A percentile compares a stretch with the other conserved stretches of the same genome.
phyloP scores from a whole-genome alignment of 2,113 vertebrate species.

The Notechis scutatus region DNA sequence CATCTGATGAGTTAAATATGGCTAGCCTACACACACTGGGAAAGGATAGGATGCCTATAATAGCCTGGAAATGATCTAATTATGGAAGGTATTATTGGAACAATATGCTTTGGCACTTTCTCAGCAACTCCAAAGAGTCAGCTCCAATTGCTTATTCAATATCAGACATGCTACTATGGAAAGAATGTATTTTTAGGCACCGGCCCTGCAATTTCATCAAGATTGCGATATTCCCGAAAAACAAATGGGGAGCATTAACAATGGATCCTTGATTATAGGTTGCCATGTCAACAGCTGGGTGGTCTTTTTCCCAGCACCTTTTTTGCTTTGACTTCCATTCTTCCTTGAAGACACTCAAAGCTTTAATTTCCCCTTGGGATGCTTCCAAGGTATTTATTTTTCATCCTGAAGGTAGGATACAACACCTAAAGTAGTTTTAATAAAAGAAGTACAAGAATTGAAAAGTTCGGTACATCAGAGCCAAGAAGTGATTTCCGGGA shows the following conservation, averaged over 20 bases:
- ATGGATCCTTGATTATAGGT: not conserved
- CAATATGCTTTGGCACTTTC: not conserved
- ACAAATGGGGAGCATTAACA: not conserved
- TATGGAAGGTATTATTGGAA: conserved; percentile 26
- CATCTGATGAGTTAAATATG: conserved; percentile 4
- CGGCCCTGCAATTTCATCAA: not conserved
- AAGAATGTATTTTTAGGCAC: not conserved
- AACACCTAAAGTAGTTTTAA: not conserved
- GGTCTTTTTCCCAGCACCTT: not conserved
- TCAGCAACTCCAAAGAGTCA: not conserved
- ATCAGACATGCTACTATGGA: not conserved
- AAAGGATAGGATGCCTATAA: not conserved
- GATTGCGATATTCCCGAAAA: not conserved
- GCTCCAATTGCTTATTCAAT: not conserved
- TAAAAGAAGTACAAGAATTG: not conserved
- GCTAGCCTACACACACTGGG: not conserved
- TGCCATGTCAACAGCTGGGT: rapidly evolving
- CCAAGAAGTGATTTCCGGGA: not conserved
- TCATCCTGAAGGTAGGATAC: not conserved
- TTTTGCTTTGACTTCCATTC: not conserved
- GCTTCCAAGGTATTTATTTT: not conserved
- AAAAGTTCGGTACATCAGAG: not conserved
- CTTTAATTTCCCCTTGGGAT: not conserved
- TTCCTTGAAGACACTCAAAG: not conserved
- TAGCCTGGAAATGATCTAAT: conserved; percentile 14